Evolutionary conservation across 2,888 invertebrate genomes (phyloP).

Genomic region (Hedychridium roseum): DNA sequence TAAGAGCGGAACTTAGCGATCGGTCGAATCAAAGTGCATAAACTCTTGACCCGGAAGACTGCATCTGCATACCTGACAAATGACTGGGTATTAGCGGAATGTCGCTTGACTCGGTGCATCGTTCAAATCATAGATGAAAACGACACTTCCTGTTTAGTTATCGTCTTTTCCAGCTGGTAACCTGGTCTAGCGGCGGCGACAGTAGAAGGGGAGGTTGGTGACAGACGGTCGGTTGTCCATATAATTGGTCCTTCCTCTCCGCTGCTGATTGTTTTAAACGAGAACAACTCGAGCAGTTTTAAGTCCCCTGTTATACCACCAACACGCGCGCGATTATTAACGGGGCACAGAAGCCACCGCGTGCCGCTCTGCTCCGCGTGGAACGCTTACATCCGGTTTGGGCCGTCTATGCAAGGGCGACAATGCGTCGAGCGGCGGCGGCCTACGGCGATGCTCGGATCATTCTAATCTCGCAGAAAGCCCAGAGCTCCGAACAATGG

Average conservation of each 20-base stretch:
- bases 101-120: too few relatives aligned
- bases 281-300: slow-evolving; percentile 55
- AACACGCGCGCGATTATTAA: slow-evolving; percentile 54
- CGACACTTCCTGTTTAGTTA: too few relatives aligned
- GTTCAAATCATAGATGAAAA: too few relatives aligned
- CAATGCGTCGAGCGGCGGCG: slow-evolving; percentile 16
- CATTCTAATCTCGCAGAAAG: slow-evolving; percentile 31
- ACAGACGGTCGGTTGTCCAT: slow-evolving; percentile 48
- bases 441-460: slow-evolving; percentile 19
- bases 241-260: slow-evolving; percentile 61
- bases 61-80: background rate
- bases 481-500: too few relatives aligned
- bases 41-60: too few relatives aligned
- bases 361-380: too few relatives aligned
- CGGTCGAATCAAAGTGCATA: slow-evolving; percentile 21
- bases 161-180: too few relatives aligned
- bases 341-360: slow-evolving; percentile 39
- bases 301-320: slow-evolving; percentile 46
- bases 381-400: slow-evolving; percentile 53
- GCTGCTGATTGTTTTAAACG: slow-evolving; percentile 61
- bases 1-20: slow-evolving; percentile 13
- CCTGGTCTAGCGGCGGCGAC: too few relatives aligned
- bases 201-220: slow-evolving; percentile 40
- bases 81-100: too few relatives aligned
- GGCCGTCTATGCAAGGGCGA: slow-evolving; percentile 33